These are phyloP conservation scores for Perca flavescens DNA, from an alignment of 2,113 vertebrate genomes.

Conservation along the genomic window DNA sequence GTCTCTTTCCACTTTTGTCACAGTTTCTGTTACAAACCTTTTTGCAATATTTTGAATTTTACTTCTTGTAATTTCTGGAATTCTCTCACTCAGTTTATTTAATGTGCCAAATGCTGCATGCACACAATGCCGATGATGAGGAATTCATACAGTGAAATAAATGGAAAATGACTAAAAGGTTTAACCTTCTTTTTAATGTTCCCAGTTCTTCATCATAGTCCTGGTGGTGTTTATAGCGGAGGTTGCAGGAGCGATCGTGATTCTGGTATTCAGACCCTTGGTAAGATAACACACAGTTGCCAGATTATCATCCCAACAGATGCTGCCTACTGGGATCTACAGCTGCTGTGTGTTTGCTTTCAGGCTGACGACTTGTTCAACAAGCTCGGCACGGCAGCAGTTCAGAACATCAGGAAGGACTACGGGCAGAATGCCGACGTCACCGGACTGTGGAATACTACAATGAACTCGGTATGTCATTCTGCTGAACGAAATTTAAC, in stretches of 20 bases:
- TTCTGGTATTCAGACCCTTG: conserved; percentile 85
- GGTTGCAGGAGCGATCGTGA: conserved; percentile 84
- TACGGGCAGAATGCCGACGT: conserved; percentile 77
- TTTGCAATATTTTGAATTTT: neutral
- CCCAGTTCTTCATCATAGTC: conserved; percentile 86
- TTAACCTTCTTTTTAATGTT: neutral
- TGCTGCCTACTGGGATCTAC: neutral
- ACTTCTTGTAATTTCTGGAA: neutral
- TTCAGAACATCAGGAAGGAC: conserved; percentile 70
- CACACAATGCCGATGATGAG: neutral
- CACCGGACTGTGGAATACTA: conserved; percentile 83
- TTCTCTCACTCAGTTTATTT: neutral
- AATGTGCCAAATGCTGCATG: no score
- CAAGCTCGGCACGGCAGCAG: conserved; percentile 68
- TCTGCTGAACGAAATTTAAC: neutral
- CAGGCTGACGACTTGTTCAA: conserved; percentile 79
- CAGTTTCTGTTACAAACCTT: neutral
- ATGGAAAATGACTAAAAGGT: neutral
- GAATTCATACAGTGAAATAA: neutral
- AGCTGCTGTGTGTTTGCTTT: conserved; percentile 21
- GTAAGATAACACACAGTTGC: conserved; percentile 71
- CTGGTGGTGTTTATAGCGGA: conserved; percentile 87
- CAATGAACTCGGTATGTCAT: conserved; percentile 81
- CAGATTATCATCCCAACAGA: neutral
- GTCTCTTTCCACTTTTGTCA: neutral